Base-by-base conservation (phyloP, 2,888 invertebrate genomes). In the Odiellus spinosus region DNA sequence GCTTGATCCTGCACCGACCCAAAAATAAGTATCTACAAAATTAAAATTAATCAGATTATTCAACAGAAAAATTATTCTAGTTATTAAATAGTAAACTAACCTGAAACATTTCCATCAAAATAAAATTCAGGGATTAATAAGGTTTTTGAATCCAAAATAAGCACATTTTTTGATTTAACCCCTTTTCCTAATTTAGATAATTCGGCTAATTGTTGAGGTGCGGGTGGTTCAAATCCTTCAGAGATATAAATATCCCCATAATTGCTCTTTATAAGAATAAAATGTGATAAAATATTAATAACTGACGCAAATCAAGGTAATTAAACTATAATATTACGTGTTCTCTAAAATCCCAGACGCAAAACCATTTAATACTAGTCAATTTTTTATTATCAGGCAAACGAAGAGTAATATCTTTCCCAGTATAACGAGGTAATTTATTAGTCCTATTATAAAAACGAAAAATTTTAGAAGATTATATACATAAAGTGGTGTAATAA, bases 1-100 rank as follows among this genome's bases (percentile, higher is more conserved):
- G 61, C 86, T 84, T 19, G 88, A 81, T 0, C 88, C 88, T 48
- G 81, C 78, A 10, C 90, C 90, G 1, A 80, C 78, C 83, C 84
- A 86, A 67, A 90, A 88, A 65, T 80, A 82, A 1, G 82, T 58
- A 38, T 55, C 56, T 57, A 45, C 3, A 45, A 48, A 43, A 18
- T 15, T 11, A 20, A 19, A 14, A 40, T 40, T 15, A 20, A 20
- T n/a, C n/a, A 12, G 12, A 11, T 11, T 40, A 20, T 40, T n/a
- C 15, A 21, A 14, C 19, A 40, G 15, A 14, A n/a, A 11, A 3
- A 12, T 40, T 4, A 40, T 40, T n/a, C 3, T 15, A 39, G 15
- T n/a, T n/a, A n/a, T 26, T 26, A 26, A 35, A 40, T 11, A 50
- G 18, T 21, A 11, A n/a, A 44, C 50, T 45, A 39, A 51, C 56